phyloP scores from a whole-genome alignment of 2,888 invertebrate species.

The Morpho deidamia region DNA sequence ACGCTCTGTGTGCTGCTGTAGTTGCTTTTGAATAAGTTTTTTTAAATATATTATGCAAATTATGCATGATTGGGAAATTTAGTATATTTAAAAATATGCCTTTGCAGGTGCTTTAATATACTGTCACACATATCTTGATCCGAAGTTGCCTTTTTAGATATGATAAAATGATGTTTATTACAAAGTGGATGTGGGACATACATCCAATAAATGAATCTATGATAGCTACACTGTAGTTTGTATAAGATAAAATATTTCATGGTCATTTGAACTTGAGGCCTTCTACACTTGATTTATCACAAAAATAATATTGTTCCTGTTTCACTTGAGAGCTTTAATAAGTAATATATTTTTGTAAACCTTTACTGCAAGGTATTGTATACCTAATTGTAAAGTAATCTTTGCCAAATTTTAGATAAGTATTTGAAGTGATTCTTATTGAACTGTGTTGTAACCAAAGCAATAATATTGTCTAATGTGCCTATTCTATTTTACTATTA shows the following conservation, averaged over 20 bases:
- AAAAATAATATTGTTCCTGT: conserved; percentile 54
- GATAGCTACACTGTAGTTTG: conserved; percentile 60
- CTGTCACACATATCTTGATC: conserved; percentile 71
- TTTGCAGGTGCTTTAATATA: conserved; percentile 72
- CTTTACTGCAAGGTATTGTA: conserved; percentile 45
- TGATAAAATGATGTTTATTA: conserved; percentile 68
- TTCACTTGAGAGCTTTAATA: conserved; percentile 56
- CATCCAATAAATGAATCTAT: conserved; percentile 64
- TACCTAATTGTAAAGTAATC: conserved; percentile 54
- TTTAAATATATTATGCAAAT: conserved; percentile 56
- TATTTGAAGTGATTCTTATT: conserved; percentile 62
- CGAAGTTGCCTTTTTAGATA: conserved; percentile 77
- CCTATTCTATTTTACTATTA: conserved; percentile 52
- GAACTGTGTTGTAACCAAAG: conserved; percentile 74
- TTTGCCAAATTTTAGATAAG: conserved; percentile 73
- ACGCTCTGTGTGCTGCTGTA: conserved; percentile 70
- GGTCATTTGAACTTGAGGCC: conserved; percentile 48
- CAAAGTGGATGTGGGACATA: conserved; percentile 59
- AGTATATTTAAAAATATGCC: conserved; percentile 59
- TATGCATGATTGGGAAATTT: conserved; percentile 64
- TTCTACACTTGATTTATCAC: conserved; percentile 45
- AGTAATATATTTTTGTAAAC: conserved; percentile 57
- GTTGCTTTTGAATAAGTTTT: conserved; percentile 61
- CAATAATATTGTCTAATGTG: conserved; percentile 70
- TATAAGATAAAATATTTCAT: conserved; percentile 53